Evolutionary conservation across 2,113 vertebrate species (phyloP), one percentile per base, ranked within the genome.

Genomic region (Monopterus albus): DNA sequence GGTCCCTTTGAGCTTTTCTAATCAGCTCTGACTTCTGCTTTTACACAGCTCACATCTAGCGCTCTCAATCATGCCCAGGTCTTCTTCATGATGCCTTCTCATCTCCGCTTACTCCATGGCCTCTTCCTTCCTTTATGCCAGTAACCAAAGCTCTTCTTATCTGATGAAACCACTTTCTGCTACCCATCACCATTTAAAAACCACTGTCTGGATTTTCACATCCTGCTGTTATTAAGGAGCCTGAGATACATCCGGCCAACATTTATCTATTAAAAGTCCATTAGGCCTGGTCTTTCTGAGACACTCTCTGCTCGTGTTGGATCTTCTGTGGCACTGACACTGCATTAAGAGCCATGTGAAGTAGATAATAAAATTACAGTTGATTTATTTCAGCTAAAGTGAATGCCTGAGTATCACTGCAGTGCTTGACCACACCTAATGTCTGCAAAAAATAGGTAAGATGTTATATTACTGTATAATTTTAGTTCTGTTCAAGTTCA

Each of bases 241-340:
- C 73, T 12, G 43, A 67, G 84, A 67, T 67, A 71, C 81, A 79
- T 88, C 85, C 83, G 81, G 83, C 83, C 70, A 82, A 78, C 78
- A 82, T 84, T 78, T 62, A 84, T 87, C 88, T 82, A 89, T 92
- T 91, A 91, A 89, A 85, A 82, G 47, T 72, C 78, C 78, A 92
- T 90, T 87, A 90, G 50, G 51, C 47, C 31, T 66, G 5, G 10
- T 63, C 42, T 79, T 42, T 64, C 23, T 7, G 2, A 31, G 66
- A 57, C 7, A 47, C 33, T 23, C 23, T 55, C 75, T 66, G 28
- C 75, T 70, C 23, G 36, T 57, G 23, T 82, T 49, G 23, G 76
- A 82, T 79, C 61, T 65, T 75, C 67, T 56, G 49, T 62, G 53
- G 60, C 68, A 47, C 33, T 38, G n/a, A 40, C 18, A 15, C 38